phyloP scores from a whole-genome alignment of 2,797 vertebrate species.

The Chelon auratus region DNA sequence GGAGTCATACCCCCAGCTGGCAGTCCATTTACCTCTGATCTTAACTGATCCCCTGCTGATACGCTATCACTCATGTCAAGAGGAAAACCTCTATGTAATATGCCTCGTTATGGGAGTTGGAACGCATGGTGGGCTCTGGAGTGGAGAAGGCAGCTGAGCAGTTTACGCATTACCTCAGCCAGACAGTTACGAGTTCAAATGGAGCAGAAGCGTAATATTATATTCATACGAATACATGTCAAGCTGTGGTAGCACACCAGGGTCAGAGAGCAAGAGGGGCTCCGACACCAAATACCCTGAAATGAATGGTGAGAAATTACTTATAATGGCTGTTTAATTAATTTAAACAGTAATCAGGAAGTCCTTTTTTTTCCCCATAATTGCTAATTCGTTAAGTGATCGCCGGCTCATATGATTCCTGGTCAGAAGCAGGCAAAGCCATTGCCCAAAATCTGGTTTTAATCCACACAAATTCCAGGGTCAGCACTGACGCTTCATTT shows the following conservation, averaged over 20 bases:
- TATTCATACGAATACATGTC: conserved; percentile 4
- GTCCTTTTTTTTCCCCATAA: neutral
- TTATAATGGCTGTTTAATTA: neutral
- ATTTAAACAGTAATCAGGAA: neutral
- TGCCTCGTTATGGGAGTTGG: conserved; percentile 38
- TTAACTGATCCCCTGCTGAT: conserved; percentile 63
- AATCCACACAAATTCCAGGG: neutral
- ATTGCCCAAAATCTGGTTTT: neutral
- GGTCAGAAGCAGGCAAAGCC: too few relatives aligned
- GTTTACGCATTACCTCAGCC: conserved; percentile 27
- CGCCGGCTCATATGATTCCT: neutral
- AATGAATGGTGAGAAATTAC: neutral
- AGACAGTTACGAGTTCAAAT: conserved; percentile 39
- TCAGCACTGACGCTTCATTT: neutral
- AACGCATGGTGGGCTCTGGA: conserved; percentile 16
- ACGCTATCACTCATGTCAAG: conserved; percentile 64
- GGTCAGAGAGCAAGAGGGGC: conserved; percentile 1
- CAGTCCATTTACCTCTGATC: conserved; percentile 64
- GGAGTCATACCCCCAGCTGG: conserved; percentile 37
- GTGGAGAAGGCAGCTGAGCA: conserved; percentile 28
- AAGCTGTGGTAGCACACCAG: neutral
- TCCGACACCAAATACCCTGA: neutral
- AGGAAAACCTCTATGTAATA: conserved; percentile 39
- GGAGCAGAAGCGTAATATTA: conserved; percentile 30
- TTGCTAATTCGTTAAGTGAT: neutral